Percentiles rank a stretch among this genome's conserved stretches.
These are phyloP conservation scores for Caenorhabditis latens DNA, from an alignment of 1,140 invertebrate genomes.

Conservation along the genomic window DNA sequence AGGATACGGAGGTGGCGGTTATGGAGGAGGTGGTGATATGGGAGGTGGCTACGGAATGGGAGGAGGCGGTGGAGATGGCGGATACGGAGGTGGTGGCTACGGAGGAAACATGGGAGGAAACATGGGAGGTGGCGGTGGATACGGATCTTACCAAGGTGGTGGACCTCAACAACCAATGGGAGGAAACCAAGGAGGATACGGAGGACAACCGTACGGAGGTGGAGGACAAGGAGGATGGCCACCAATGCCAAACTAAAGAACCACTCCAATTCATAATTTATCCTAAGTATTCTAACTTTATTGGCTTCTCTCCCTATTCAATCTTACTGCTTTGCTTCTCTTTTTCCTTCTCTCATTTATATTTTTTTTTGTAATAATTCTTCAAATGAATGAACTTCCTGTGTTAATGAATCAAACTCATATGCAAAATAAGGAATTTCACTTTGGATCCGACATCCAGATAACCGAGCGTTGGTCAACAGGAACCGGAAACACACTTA, in stretches of 20 bases:
- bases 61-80: slow-evolving; percentile 68
- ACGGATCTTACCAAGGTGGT: slow-evolving; percentile 61
- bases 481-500: slow-evolving; percentile 63
- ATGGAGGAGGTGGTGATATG: slow-evolving; percentile 68
- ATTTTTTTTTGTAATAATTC: neutral
- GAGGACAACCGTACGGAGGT: slow-evolving; percentile 48
- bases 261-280: slow-evolving; percentile 9
- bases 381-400: neutral
- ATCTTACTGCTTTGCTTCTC: neutral
- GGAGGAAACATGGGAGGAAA: slow-evolving; percentile 62
- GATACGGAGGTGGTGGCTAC: slow-evolving; percentile 63
- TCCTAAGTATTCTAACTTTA: slow-evolving; percentile 25
- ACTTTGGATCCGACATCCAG: slow-evolving; percentile 14
- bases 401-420: neutral
- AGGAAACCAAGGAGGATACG: slow-evolving; percentile 67
- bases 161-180: slow-evolving; percentile 58
- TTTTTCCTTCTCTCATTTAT: slow-evolving; percentile 30
- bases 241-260: slow-evolving; percentile 29
- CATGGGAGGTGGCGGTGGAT: slow-evolving; percentile 58
- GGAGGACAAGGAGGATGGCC: slow-evolving; percentile 3
- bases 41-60: slow-evolving; percentile 64
- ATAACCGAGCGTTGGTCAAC: slow-evolving; percentile 31
- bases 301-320: neutral
- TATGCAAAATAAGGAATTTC: neutral
- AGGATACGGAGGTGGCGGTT: slow-evolving; percentile 60